Conservation (phyloP, 2,113 vertebrate genomes). For the Leptocoma aspasia region DNA sequence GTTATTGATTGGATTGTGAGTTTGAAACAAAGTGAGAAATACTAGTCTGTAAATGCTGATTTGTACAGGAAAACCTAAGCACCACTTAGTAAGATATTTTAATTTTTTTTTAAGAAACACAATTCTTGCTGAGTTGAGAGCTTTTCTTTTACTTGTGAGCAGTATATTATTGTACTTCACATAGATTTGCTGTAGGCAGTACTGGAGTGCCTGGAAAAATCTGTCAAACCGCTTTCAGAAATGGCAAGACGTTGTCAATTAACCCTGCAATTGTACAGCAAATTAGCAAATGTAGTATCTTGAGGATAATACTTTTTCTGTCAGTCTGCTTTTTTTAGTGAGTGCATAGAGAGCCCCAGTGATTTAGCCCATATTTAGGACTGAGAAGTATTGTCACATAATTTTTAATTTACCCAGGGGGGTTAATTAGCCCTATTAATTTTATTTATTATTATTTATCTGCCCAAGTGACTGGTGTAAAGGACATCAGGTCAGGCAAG, state of each 20-base stretch:
- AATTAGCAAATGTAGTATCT: neutral
- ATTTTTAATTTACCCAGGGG: constrained; percentile 11
- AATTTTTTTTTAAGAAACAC: neutral
- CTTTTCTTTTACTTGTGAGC: neutral
- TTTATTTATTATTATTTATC: neutral
- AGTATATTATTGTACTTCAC: neutral
- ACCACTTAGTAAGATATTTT: neutral
- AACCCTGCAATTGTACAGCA: neutral
- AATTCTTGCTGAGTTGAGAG: neutral
- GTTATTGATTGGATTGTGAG: neutral
- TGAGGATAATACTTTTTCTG: neutral
- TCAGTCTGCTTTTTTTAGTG: neutral
- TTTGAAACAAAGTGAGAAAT: neutral
- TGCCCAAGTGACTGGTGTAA: neutral
- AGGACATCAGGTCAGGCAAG: neutral
- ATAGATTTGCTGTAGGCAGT: neutral
- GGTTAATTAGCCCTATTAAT: neutral
- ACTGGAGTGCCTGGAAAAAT: neutral
- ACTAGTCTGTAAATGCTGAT: neutral
- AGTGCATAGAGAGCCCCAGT: neutral
- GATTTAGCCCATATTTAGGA: neutral
- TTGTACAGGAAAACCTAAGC: neutral
- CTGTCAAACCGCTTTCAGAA: neutral
- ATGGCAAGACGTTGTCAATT: neutral
- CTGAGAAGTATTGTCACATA: neutral